These are phyloP conservation scores for Mythimna ferrago DNA, from an alignment of 2,888 invertebrate genomes.

Conservation along the genomic window DNA sequence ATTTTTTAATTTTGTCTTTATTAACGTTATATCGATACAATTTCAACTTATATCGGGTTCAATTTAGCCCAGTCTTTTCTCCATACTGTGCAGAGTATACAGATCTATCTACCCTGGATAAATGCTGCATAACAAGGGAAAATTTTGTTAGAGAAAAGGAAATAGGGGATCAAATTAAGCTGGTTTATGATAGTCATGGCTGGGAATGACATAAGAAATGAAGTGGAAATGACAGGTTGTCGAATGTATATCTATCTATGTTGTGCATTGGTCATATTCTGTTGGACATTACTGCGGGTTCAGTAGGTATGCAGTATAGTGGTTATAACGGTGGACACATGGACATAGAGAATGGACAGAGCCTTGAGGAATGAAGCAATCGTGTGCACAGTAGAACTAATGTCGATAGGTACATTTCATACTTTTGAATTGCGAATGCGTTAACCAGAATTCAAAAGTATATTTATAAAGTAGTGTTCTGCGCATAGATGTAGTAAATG, in stretches of 20 bases:
- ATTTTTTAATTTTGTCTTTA: neutral
- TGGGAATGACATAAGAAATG: constrained; percentile 81
- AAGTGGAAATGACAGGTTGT: constrained; percentile 77
- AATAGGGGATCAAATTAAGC: constrained; percentile 63
- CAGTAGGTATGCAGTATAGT: constrained; percentile 42
- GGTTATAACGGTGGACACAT: neutral
- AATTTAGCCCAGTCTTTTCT: constrained; percentile 63
- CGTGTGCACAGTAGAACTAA: neutral
- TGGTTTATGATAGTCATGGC: constrained; percentile 67
- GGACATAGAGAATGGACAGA: neutral
- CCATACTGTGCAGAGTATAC: constrained; percentile 67
- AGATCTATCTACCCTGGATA: constrained; percentile 65
- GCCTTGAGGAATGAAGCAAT: neutral
- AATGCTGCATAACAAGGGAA: constrained; percentile 44
- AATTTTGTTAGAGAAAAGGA: constrained; percentile 50
- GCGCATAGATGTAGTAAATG: too few relatives aligned
- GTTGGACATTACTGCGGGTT: constrained; percentile 61
- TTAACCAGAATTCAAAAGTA: too few relatives aligned
- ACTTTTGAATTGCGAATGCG: too few relatives aligned
- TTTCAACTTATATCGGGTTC: constrained; percentile 61
- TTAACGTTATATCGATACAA: constrained; percentile 46
- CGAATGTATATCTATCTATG: constrained; percentile 63
- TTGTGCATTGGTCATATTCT: constrained; percentile 66
- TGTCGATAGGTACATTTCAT: neutral
- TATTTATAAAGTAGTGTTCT: too few relatives aligned